Evolutionary conservation across 2,113 vertebrate species (phyloP).

Genomic region (Psilopsiagon aymara): DNA sequence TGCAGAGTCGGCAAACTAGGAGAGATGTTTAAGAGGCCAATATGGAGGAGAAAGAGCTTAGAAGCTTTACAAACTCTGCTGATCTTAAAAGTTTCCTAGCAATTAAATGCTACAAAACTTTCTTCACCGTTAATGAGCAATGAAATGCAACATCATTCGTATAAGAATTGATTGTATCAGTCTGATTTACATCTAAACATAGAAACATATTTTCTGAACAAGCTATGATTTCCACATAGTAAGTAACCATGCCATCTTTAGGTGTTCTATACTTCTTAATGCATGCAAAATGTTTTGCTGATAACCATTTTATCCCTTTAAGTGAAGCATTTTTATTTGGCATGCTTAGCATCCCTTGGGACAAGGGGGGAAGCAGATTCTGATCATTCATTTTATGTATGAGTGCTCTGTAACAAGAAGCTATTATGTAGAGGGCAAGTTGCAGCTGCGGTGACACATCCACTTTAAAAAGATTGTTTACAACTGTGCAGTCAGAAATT

Average conservation of each 20-base stretch:
- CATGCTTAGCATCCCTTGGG: background rate
- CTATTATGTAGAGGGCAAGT: slow-evolving; percentile 14
- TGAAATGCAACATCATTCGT: background rate
- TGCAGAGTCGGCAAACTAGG: too few species aligned
- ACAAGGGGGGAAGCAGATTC: background rate
- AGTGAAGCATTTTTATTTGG: background rate
- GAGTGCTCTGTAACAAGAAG: slow-evolving; percentile 14
- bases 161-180: background rate
- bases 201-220: background rate
- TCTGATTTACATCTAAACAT: background rate
- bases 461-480: background rate
- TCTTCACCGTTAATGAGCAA: background rate
- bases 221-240: background rate
- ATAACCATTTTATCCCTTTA: background rate
- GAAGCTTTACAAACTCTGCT: background rate
- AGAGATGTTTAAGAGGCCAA: background rate
- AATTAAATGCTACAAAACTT: background rate
- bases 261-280: background rate
- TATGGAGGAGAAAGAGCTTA: background rate
- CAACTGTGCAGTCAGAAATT: background rate
- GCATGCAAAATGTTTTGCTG: background rate
- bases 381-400: slow-evolving; percentile 8
- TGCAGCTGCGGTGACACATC: background rate
- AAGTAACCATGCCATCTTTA: background rate
- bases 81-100: background rate